Evolutionary conservation across 2,797 vertebrate genomes (phyloP), one percentile per base, ranked within the genome.

Genomic region (Notamacropus eugenii): DNA sequence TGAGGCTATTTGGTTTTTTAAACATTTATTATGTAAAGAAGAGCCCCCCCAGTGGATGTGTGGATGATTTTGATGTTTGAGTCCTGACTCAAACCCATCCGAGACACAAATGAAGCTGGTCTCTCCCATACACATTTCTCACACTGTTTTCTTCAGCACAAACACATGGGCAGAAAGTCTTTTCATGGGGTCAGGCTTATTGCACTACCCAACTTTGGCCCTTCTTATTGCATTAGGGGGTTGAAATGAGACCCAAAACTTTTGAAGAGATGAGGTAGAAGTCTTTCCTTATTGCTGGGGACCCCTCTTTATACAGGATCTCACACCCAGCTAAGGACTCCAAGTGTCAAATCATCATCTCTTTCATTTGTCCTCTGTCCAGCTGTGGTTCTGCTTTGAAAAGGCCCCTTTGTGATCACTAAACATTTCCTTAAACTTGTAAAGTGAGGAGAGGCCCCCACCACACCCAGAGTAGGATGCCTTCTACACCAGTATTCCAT

Each of bases 101-200:
- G 16, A 91, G 95, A 91, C 19, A 2, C 97, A 96, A 46, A 96
- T 95, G 95, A 97, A 96, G 91, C 97, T 92, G 57, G 62, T 46
- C 57, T 62, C 92, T 92, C 19, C 14, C 52, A 74, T 54, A 4
- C n/a, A 91, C 90, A 1, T 87, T 50, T 46, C 40, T 46, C 40
- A 27, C 2, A 10, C 40, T 87, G 40, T 87, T 50, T 87, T 92
- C 90, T 62, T 95, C 52, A 62, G 2, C 34, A 14, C 58, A 59
- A 74, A 90, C 74, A 59, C 94, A 55, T 94, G 92, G 91, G 96
- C 94, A 40, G 59, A 0, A 11, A 19, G 40, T 95, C 52, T 96
- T 94, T 96, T 92, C 94, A 54, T 9, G 24, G 3, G 46, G 2
- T 12, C 91, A 5, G 50, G 74, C 29, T 5, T 14, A 16, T 1